Evolutionary conservation across 2,797 vertebrate species (phyloP), one percentile per base, ranked within the genome.

Genomic region (Propithecus deckenii): DNA sequence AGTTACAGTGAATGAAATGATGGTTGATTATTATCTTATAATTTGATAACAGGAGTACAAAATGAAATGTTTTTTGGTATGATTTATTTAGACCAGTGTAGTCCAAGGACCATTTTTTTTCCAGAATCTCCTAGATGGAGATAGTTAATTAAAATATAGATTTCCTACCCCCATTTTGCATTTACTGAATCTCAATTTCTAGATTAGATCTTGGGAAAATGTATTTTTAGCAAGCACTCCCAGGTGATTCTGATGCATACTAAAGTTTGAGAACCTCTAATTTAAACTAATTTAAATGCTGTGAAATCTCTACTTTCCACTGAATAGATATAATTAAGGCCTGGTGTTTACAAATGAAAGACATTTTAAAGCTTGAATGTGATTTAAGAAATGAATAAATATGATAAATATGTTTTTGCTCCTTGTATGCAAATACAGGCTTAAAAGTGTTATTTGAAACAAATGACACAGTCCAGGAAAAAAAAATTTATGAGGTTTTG

Each of bases 301-400:
- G 10, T 91, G 75, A 89, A 89, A 89, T 69, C 28, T 91, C 86
- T 85, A 52, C 4, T 48, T 67, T 69, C 65, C 18, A 12, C 30
- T 87, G 86, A 96, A 46, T 32, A 94, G 48, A 69, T 46, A 75
- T 65, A 97, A 94, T 80, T 89, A 93, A 87, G 67, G 25, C 50
- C 25, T 80, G 30, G 8, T 85, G 30, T 86, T 91, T 93, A 97
- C 3, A 96, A 83, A 55, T 5, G 2, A 4, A 94, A 88, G 86
- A 43, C 88, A 92, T 92, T 97, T 86, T 79, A 92, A 97, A 91
- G 10, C 25, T 59, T 86, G 55, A 80, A 84, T 85, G n/a, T 46
- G 43, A 89, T 95, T 96, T 96, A 89, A 78, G 48, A 96, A 90
- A 92, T 84, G 17, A 96, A 86, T 69, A 92, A 76, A 74, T 65